Evolutionary conservation across 1,140 invertebrate species (phyloP).

Genomic region (Mercenaria mercenaria): DNA sequence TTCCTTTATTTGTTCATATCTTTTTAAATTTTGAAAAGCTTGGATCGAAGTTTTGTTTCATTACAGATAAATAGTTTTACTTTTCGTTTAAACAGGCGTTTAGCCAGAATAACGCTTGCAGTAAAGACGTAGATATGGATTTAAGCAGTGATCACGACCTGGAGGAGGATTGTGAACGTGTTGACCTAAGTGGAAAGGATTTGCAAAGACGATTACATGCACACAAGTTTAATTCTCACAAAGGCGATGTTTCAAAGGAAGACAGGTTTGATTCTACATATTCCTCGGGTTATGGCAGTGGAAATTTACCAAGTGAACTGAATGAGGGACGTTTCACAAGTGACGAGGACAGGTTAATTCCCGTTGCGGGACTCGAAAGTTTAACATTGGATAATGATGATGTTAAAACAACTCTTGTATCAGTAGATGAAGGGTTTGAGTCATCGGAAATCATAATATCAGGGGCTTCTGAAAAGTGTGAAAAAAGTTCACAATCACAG

Average conservation of each 20-base stretch:
- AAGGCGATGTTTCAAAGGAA: neutral
- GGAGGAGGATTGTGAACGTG: neutral
- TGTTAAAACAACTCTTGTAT: neutral
- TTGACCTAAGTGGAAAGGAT: neutral
- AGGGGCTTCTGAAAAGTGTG: neutral
- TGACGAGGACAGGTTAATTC: slow-evolving; percentile 34
- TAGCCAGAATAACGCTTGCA: neutral
- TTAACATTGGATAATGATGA: slow-evolving; percentile 2
- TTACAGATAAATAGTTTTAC: neutral
- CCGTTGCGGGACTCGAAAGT: neutral
- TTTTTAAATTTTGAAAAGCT: neutral
- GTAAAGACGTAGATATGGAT: slow-evolving; percentile 8
- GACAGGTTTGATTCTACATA: slow-evolving; percentile 25
- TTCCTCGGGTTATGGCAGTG: slow-evolving; percentile 41
- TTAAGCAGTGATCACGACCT: neutral
- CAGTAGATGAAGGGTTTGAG: slow-evolving; percentile 35
- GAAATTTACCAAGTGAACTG: neutral
- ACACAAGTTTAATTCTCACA: neutral
- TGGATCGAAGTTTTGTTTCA: no score
- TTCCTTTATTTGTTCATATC: neutral
- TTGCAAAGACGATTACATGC: no score
- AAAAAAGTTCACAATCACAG: neutral
- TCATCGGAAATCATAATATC: slow-evolving; percentile 3
- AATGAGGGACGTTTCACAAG: neutral
- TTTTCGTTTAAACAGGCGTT: neutral